These are phyloP conservation scores for Anthopleura xanthogrammica DNA, from an alignment of 92 coral and sea anemone species.

Conservation along the genomic window DNA sequence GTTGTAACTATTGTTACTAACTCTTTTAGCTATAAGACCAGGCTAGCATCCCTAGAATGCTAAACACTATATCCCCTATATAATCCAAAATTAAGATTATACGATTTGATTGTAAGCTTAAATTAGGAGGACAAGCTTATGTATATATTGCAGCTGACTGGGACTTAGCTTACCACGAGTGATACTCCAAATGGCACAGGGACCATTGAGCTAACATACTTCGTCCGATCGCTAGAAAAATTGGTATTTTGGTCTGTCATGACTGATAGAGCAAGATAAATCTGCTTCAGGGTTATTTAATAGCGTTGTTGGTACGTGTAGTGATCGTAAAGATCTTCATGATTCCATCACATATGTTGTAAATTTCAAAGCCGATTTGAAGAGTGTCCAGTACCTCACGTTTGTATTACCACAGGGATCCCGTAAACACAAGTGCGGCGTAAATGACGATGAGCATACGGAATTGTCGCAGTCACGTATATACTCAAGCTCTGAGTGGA, in stretches of 20 bases:
- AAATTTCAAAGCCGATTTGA: not conserved
- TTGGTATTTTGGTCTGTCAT: not conserved
- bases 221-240: not conserved
- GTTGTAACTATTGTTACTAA: too few relatives aligned
- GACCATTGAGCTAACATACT: not conserved
- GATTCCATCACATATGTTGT: not conserved
- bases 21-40: not conserved
- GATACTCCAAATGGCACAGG: conserved; percentile 67
- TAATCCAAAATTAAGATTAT: too few relatives aligned
- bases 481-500: too few relatives aligned
- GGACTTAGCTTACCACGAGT: conserved; percentile 49
- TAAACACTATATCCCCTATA: too few relatives aligned
- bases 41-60: not conserved
- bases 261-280: not conserved
- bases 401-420: not conserved
- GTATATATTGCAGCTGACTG: too few relatives aligned
- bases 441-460: too few relatives aligned
- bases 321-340: not conserved
- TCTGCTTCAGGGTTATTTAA: not conserved
- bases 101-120: too few relatives aligned
- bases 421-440: not conserved
- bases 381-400: not conserved
- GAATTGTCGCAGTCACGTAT: too few relatives aligned
- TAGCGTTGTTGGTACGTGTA: not conserved
- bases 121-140: too few relatives aligned